Base-by-base conservation (phyloP, 2,113 vertebrate genomes). In the Etia nguti region DNA sequence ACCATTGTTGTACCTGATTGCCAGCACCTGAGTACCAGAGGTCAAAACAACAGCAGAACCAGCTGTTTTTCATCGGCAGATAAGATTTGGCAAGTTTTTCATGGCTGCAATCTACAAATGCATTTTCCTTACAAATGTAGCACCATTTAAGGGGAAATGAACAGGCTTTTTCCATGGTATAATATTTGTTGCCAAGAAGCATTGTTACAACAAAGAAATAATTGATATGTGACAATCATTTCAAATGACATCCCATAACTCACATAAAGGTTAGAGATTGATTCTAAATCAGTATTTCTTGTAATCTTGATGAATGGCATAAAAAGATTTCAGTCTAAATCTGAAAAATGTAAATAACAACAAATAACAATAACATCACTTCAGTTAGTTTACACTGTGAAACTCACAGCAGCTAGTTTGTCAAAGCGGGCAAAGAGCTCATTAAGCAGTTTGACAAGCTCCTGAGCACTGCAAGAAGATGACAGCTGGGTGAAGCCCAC, bases 401-500 rank as follows among this genome's bases (percentile, higher is more conserved):
- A 95, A 96, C 98, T 98, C 86, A 99, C 98, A 0, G 97, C 97
- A 3, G 98, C 98, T 90, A 99, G 95, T 93, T 98, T 99, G 96
- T 99, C 98, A 0, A 99, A 99, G 80, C 98, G 97, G 34, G 98
- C 98, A 2, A 99, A 99, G 70, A 99, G 97, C 94, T 99, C 97
- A 0, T 99, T 99, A 80, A 99, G 97, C 83, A 99, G 96, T 86
- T 99, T 99, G 89, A 99, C 98, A 56, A 99, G 96, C 93, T 99
- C 98, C 89, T 99, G 98, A 56, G 98, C 98, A 0, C 97, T 99
- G 95, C 98, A 99, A 81, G 96, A 95, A 0, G 98, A 99, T 0
- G 98, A 99, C 54, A 99, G 96, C 95, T 99, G 98, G 1, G 98
- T 99, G 95, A 99, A 99, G 88, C 98, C 98, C 80, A 99, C 98